These are phyloP conservation scores for Eupeodes latifasciatus DNA, from an alignment of 2,888 invertebrate genomes.

Conservation along the genomic window DNA sequence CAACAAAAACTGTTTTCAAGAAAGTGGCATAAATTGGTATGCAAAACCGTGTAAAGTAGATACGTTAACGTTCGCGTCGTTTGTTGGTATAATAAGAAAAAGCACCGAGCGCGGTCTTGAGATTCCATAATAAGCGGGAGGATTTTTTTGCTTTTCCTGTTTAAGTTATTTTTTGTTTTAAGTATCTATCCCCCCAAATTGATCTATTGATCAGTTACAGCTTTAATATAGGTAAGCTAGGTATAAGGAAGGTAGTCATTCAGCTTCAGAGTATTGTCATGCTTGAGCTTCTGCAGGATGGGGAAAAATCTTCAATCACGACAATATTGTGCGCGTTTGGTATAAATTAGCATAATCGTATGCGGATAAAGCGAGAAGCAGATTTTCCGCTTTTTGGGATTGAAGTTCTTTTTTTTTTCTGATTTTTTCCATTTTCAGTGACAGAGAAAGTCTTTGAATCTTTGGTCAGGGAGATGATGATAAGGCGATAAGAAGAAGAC, in stretches of 20 bases:
- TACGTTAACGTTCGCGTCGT: too few species aligned
- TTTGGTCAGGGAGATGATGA: conserved; percentile 38
- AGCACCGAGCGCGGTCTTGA: conserved; percentile 32
- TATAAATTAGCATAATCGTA: conserved; percentile 66
- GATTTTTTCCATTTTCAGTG: background rate
- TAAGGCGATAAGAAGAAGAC: conserved; percentile 55
- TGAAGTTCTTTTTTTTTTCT: conserved; percentile 10
- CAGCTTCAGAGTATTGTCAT: conserved; percentile 34
- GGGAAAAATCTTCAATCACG: conserved; percentile 76
- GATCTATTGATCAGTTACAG: conserved; percentile 72
- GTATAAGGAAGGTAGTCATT: background rate
- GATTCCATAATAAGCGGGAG: conserved; percentile 51
- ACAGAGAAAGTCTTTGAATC: conserved; percentile 60
- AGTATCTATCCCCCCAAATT: conserved; percentile 59
- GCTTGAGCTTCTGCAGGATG: conserved; percentile 32
- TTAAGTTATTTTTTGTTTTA: conserved; percentile 25
- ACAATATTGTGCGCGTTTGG: conserved; percentile 71
- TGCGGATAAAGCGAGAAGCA: conserved; percentile 54
- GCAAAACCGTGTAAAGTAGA: conserved; percentile 71
- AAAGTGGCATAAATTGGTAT: conserved; percentile 74
- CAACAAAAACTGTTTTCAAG: conserved; percentile 55
- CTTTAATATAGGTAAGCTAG: conserved; percentile 11
- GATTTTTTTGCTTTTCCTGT: conserved; percentile 44
- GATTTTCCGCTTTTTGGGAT: conserved; percentile 67
- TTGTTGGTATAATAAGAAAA: conserved; percentile 27